phyloP scores from a whole-genome alignment of 64 coral and sea anemone species.

The Actinia equina region DNA sequence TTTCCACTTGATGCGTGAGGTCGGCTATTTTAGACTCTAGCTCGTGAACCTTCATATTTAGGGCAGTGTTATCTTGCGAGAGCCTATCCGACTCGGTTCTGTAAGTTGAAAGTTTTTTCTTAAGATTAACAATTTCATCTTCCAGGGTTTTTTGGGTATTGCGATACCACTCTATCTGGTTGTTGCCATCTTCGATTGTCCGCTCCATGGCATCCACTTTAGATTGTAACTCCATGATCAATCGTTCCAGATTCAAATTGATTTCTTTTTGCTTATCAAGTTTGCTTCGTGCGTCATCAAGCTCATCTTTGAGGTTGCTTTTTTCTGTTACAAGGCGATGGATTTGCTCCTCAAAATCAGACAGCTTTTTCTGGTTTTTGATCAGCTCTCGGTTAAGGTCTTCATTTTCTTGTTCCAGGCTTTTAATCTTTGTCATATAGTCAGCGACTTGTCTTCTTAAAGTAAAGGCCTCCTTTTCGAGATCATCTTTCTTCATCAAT shows the following conservation, averaged over 20 bases:
- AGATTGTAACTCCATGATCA: constrained; percentile 59
- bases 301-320: constrained; percentile 50
- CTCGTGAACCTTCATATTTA: constrained; percentile 75
- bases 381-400: constrained; percentile 94
- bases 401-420: constrained; percentile 83
- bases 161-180: constrained; percentile 87
- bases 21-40: constrained; percentile 68
- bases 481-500: constrained; percentile 66
- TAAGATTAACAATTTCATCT: constrained; percentile 74
- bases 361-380: constrained; percentile 76
- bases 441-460: constrained; percentile 68
- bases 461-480: constrained; percentile 83
- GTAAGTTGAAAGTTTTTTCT: constrained; percentile 50
- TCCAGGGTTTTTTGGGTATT: constrained; percentile 56
- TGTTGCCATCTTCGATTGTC: constrained; percentile 58
- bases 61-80: constrained; percentile 56
- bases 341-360: constrained; percentile 65
- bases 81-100: constrained; percentile 78
- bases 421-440: constrained; percentile 64
- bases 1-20: constrained; percentile 59
- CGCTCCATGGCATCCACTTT: constrained; percentile 59
- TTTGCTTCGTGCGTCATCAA: constrained; percentile 51
- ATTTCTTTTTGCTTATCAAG: constrained; percentile 71
- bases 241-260: constrained; percentile 58
- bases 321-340: constrained; percentile 71